phyloP scores from a whole-genome alignment of 1,140 invertebrate genomes.

The Diuraphis noxia region DNA sequence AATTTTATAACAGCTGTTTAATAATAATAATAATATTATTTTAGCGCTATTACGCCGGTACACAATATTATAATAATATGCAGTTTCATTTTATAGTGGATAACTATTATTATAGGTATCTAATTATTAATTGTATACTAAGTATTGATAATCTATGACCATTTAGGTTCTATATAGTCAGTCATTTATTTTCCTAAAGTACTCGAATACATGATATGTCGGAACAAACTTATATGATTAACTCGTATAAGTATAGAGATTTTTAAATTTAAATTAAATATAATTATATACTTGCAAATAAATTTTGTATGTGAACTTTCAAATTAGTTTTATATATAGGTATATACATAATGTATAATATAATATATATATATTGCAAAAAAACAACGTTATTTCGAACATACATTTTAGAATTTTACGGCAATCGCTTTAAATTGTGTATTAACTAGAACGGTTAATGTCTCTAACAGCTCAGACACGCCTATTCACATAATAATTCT shows the following conservation, averaged over 20 bases:
- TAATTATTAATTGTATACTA: background rate
- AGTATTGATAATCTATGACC: background rate
- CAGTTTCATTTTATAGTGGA: background rate
- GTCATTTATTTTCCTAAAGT: background rate
- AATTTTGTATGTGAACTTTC: background rate
- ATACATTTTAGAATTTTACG: background rate
- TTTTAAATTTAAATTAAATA: constrained; percentile 13
- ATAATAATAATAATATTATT: background rate
- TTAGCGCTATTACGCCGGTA: background rate
- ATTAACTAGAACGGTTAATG: background rate
- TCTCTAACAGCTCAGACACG: background rate
- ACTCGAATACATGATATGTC: background rate
- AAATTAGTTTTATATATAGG: background rate
- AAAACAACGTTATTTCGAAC: background rate
- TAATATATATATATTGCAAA: background rate
- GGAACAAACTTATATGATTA: background rate
- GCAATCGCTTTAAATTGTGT: background rate
- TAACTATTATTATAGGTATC: background rate
- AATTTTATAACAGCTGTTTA: background rate
- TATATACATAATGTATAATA: no score
- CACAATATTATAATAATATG: no score
- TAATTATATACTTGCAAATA: background rate
- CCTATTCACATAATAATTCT: constrained; percentile 1
- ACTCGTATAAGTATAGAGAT: background rate
- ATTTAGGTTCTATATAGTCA: background rate